Evolutionary conservation across 2,888 invertebrate species (phyloP), one percentile per base, ranked within the genome.

Genomic region (Napeogenes inachia): DNA sequence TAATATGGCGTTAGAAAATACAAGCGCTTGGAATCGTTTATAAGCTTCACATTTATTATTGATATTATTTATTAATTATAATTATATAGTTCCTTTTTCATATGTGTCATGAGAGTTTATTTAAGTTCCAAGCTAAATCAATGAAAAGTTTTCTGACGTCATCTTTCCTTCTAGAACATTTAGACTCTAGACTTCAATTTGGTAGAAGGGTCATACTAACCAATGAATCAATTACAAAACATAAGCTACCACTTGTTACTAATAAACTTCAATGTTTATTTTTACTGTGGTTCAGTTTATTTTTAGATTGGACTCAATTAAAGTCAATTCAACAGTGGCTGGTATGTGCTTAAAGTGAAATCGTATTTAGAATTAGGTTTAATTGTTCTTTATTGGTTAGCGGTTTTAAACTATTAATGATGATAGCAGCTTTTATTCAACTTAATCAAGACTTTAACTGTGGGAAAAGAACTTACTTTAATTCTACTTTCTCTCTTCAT

Each of bases 301-400:
- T 85, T 87, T 82, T 87, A 87, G 86, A 76, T 65, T 71, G 60
- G 64, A 73, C 73, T 84, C 85, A 87, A 89, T 88, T 88, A 89
- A 85, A 84, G 81, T 80, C 86, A 89, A 89, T 89, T 88, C 80
- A 71, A 74, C 73, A 65, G 71, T 67, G 74, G 72, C 71, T 78
- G 82, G 81, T 79, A 78, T 74, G 73, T 70, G 78, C 85, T 74
- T 59, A 50, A 73, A 76, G 79, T 82, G 74, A 79, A 85, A 84
- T 78, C 71, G 81, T 78, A 80, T 80, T 75, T 75, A 72, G 75
- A 82, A 82, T 83, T 80, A 80, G 81, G 71, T 75, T 77, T 82
- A 82, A 85, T 83, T 82, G 78, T 67, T 73, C 72, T 81, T 79
- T 68, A 83, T 82, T 79, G 79, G 69, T 69, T 69, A 68, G 73